A percentile compares a stretch with the other conserved stretches of the same genome.
Conservation (phyloP, 2,113 vertebrate species). For the Neopipo cinnamomea region DNA sequence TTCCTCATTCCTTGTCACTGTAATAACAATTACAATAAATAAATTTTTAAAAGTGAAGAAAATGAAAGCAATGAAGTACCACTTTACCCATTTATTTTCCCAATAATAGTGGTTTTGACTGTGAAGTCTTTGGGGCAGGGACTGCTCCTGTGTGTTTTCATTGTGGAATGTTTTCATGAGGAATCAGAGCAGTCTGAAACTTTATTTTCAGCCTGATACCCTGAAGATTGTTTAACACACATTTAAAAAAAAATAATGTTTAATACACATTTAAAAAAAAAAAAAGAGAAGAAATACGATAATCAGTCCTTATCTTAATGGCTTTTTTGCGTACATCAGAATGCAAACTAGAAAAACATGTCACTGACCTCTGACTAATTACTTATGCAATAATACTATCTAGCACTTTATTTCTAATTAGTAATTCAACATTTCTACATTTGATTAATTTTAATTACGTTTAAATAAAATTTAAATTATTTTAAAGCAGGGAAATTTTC, state of each 20-base stretch:
- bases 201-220: no score
- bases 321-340: not conserved
- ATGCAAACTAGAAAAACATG: not conserved
- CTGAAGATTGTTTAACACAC: no score
- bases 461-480: not conserved
- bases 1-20: not conserved
- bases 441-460: not conserved
- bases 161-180: no score
- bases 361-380: not conserved
- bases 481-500: not conserved
- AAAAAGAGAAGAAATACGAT: not conserved
- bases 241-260: no score
- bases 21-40: not conserved
- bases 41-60: not conserved
- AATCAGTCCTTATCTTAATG: not conserved
- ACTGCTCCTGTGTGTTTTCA: not conserved
- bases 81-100: not conserved
- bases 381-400: not conserved
- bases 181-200: no score
- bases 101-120: not conserved
- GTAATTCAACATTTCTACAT: not conserved
- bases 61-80: not conserved
- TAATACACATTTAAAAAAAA: not conserved
- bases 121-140: not conserved
- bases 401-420: not conserved